Evolutionary conservation across 1,140 invertebrate genomes (phyloP).

Genomic region (Philopotamus ludificatus): DNA sequence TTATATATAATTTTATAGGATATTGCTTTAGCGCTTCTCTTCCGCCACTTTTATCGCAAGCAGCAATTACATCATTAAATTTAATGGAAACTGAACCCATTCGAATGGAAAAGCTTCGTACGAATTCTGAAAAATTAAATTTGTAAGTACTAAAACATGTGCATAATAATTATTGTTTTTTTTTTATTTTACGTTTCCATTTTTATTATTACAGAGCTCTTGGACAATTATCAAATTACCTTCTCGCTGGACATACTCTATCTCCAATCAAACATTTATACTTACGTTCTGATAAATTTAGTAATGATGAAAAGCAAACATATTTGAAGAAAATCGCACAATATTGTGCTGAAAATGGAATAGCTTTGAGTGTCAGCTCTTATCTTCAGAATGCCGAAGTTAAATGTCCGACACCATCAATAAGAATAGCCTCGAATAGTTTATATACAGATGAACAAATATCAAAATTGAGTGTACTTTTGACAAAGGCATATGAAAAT

Average conservation of each 20-base stretch:
- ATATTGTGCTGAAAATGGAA: constrained; percentile 61
- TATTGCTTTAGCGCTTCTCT: constrained; percentile 98
- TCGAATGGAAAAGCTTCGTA: constrained; percentile 60
- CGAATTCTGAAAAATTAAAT: constrained; percentile 59
- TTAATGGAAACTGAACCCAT: constrained; percentile 69
- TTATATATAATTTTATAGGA: constrained; percentile 51
- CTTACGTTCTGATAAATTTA: constrained; percentile 55
- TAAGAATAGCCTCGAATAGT: constrained; percentile 62
- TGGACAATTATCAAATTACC: constrained; percentile 52
- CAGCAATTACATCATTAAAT: constrained; percentile 76
- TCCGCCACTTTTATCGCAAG: constrained; percentile 86
- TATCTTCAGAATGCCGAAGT: constrained; percentile 65
- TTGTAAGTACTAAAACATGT: constrained; percentile 41
- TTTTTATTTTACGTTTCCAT: neutral
- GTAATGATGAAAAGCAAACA: constrained; percentile 55
- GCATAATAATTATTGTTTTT: constrained; percentile 12
- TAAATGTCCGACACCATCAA: constrained; percentile 62
- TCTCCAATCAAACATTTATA: constrained; percentile 82
- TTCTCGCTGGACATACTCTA: constrained; percentile 60
- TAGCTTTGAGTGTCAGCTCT: constrained; percentile 63
- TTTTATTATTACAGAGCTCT: constrained; percentile 48
- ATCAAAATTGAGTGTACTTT: constrained; percentile 46
- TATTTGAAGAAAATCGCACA: constrained; percentile 62
- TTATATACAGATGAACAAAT: constrained; percentile 61
- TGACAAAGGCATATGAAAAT: constrained; percentile 49